Percentiles rank a stretch among this genome's conserved stretches.
phyloP scores from a whole-genome alignment of 2,113 vertebrate species.

The Meleagris gallopavo region DNA sequence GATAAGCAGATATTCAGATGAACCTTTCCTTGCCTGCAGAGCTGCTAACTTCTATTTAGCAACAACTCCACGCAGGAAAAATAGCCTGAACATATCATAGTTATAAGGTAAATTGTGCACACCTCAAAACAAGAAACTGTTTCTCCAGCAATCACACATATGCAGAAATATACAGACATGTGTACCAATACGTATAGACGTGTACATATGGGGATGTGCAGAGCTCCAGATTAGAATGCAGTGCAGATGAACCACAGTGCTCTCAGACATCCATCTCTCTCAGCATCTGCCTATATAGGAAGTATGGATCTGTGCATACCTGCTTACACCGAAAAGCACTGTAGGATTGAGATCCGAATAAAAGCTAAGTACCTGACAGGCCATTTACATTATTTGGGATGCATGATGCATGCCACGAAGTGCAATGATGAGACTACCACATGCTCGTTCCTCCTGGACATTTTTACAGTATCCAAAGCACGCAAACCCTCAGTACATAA shows the following conservation, averaged over 20 bases:
- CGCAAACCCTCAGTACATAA: neutral
- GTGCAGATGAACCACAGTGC: neutral
- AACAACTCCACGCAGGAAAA: neutral
- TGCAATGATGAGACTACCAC: neutral
- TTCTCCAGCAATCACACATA: neutral
- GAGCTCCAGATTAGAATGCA: neutral
- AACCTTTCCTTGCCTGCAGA: neutral
- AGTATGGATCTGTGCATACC: fast-evolving
- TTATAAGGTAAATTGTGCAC: neutral
- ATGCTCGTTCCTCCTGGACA: neutral
- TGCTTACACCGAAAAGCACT: neutral
- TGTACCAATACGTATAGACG: neutral
- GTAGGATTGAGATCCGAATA: neutral
- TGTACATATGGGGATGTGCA: fast-evolving
- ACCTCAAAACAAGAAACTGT: neutral
- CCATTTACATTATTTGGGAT: neutral
- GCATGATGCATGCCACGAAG: neutral
- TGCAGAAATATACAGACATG: neutral
- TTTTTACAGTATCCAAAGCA: neutral
- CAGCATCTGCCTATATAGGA: neutral
- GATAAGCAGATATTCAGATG: neutral
- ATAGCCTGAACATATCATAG: neutral
- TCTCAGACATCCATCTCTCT: neutral
- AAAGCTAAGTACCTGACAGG: neutral
- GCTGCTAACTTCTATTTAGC: neutral